These are phyloP conservation scores for Neogobius melanostomus DNA, from an alignment of 2,113 vertebrate species.

Conservation along the genomic window DNA sequence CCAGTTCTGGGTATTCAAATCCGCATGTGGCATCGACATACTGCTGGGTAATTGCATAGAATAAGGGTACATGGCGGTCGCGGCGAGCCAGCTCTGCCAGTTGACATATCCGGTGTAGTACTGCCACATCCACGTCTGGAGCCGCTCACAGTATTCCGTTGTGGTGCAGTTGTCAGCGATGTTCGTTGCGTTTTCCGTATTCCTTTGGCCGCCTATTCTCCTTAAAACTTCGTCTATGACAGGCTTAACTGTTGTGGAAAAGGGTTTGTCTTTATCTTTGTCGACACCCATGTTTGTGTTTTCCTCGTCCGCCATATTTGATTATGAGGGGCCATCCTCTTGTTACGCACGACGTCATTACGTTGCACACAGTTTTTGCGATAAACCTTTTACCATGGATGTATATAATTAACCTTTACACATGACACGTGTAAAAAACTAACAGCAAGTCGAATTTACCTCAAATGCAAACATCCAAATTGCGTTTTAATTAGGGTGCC, in stretches of 20 bases:
- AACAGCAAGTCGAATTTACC: too few relatives aligned
- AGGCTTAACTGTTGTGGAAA: slow-evolving; percentile 6
- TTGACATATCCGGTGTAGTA: slow-evolving; percentile 86
- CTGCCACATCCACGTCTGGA: slow-evolving; percentile 96
- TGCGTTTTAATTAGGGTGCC: too few relatives aligned
- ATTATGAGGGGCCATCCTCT: slow-evolving; percentile 10
- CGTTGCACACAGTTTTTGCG: not conserved
- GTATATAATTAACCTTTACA: too few relatives aligned
- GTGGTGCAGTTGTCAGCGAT: slow-evolving; percentile 50
- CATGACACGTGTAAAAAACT: too few relatives aligned
- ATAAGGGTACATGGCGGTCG: slow-evolving; percentile 68
- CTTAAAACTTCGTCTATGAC: slow-evolving; percentile 3
- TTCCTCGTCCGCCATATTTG: slow-evolving; percentile 75
- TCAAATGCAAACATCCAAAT: too few relatives aligned
- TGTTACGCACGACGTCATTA: slow-evolving; percentile 30
- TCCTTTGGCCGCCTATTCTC: not conserved
- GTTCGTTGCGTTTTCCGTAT: not conserved
- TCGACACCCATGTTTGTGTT: slow-evolving; percentile 59
- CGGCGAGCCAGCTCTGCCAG: slow-evolving; percentile 85
- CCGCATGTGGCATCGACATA: slow-evolving; percentile 26
- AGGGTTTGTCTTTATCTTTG: slow-evolving; percentile 34
- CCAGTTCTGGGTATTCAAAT: slow-evolving; percentile 57
- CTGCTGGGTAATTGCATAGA: slow-evolving; percentile 50
- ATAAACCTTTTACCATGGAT: too few relatives aligned
- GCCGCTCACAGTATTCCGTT: slow-evolving; percentile 85